A percentile compares a stretch with the other conserved stretches of the same genome.
Evolutionary conservation across 2,888 invertebrate genomes (phyloP).

Genomic region (Polydrusus tereticollis): DNA sequence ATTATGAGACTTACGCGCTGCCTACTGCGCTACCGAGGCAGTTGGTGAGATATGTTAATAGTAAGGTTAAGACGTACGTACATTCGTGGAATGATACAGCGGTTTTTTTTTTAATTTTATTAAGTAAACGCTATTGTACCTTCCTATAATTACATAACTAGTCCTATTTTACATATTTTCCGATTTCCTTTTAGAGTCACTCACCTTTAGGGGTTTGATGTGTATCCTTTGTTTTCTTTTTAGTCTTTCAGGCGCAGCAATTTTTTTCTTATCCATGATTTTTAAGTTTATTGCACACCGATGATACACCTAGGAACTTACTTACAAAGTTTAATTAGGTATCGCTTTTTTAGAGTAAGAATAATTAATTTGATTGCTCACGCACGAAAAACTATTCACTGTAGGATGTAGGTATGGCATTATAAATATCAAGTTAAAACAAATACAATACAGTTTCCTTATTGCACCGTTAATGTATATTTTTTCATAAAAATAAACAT

Average conservation of each 20-base stretch:
- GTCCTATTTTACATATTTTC: background rate
- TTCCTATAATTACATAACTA: no score
- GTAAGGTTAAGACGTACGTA: background rate
- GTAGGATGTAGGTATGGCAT: no score
- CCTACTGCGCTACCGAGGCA: slow-evolving; percentile 89
- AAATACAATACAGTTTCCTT: background rate
- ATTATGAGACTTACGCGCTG: slow-evolving; percentile 93
- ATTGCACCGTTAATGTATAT: background rate
- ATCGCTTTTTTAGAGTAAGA: no score
- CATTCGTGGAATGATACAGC: no score
- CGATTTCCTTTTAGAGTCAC: background rate
- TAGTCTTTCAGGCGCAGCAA: slow-evolving; percentile 35
- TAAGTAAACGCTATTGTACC: no score
- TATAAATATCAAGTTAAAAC: background rate
- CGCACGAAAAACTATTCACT: no score
- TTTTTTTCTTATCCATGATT: slow-evolving; percentile 21
- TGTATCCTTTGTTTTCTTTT: slow-evolving; percentile 31
- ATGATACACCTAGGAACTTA: no score
- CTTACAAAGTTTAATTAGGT: no score
- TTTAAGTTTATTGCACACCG: no score
- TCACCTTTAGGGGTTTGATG: slow-evolving; percentile 36
- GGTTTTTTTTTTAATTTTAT: no score
- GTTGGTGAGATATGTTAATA: background rate
- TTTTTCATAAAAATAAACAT: slow-evolving; percentile 17
- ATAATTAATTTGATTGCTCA: no score